Base-by-base conservation (phyloP, 2,113 vertebrate species). In the Coptodon rendalli region DNA sequence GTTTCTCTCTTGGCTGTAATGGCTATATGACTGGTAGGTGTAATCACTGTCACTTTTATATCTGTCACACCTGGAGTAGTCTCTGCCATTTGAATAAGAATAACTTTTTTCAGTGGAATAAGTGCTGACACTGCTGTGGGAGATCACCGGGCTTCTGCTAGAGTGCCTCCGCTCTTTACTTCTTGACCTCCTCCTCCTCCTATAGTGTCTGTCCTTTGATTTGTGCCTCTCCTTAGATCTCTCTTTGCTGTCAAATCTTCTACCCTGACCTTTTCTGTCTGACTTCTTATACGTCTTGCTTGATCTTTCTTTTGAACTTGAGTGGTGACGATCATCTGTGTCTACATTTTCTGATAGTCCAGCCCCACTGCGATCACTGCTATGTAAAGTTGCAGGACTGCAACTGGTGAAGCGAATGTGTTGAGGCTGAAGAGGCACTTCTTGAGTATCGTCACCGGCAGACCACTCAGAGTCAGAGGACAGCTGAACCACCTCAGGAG, bases 401-500 rank as follows among this genome's bases (percentile, higher is more conserved):
- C 83, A 92, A 88, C 97, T 97, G 76, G 61, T 94, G 89, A 96
- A 97, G 17, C 95, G 97, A 22, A 97, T 94, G 82, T 97, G 96
- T 54, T 87, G 94, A 87, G 96, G 95, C 19, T 96, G 93, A 59
- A 92, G 95, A 59, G 83, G 86, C 0, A 93, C 92, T 88, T 96
- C 97, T 34, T 79, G 91, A 43, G 92, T 95, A 19, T 96, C 96
- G 4, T 96, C 97, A 56, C 82, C 90, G 8, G 92, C 87, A 9
- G 97, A 97, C 5, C 96, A 95, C n/a, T 98, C 98, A 8, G 98
- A 98, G 89, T 99, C 97, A 1, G 98, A 99, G 13, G 98, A 98
- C 45, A 99, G 95, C 84, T 98, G 96, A 79, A 99, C 97, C 80
- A 99, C 95, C 94, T 99, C 98, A 40, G 99, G 98, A 2, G 98